Conservation (phyloP, 2,888 invertebrate genomes). For the Pediacus dermestoides region DNA sequence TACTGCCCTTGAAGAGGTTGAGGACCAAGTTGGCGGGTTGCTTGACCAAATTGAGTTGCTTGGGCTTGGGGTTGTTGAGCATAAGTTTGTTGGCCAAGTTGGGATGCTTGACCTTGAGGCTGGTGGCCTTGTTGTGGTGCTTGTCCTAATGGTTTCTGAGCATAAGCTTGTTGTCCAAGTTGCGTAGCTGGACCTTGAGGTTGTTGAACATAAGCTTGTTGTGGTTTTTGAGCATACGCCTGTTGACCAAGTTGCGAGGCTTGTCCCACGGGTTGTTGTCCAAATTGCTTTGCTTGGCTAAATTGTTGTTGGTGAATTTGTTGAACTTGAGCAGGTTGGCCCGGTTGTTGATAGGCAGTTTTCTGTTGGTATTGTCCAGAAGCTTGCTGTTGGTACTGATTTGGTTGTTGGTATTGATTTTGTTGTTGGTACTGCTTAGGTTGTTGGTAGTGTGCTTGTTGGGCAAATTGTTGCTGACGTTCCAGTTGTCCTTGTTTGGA, state of each 20-base stretch:
- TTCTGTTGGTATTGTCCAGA: slow-evolving; percentile 12
- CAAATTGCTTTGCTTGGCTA: slow-evolving; percentile 12
- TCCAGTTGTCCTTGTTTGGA: slow-evolving; percentile 29
- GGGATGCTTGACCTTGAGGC: slow-evolving; percentile 5
- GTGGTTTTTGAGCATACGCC: slow-evolving; percentile 8
- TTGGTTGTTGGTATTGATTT: slow-evolving; percentile 8
- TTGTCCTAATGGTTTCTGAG: slow-evolving; percentile 15
- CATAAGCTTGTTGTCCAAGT: slow-evolving; percentile 8
- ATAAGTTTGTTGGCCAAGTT: slow-evolving; percentile 6
- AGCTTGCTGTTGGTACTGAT: slow-evolving; percentile 9
- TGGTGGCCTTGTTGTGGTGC: slow-evolving; percentile 11
- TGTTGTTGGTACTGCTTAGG: slow-evolving; percentile 19
- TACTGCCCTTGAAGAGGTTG: slow-evolving; percentile 7
- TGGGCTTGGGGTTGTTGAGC: slow-evolving; percentile 12
- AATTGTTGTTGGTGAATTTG: slow-evolving; percentile 17
- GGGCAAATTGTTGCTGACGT: slow-evolving; percentile 21
- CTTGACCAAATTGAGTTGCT: slow-evolving; percentile 10
- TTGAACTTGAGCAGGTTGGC: slow-evolving; percentile 7
- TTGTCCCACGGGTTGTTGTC: slow-evolving; percentile 5
- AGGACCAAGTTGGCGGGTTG: too few relatives aligned
- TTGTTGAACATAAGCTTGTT: neutral
- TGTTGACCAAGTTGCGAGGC: slow-evolving; percentile 7
- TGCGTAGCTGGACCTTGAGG: slow-evolving; percentile 9
- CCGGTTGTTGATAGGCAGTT: slow-evolving; percentile 10
- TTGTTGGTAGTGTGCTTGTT: slow-evolving; percentile 16